phyloP scores from a whole-genome alignment of 2,888 invertebrate species.

The Encarsia formosa region DNA sequence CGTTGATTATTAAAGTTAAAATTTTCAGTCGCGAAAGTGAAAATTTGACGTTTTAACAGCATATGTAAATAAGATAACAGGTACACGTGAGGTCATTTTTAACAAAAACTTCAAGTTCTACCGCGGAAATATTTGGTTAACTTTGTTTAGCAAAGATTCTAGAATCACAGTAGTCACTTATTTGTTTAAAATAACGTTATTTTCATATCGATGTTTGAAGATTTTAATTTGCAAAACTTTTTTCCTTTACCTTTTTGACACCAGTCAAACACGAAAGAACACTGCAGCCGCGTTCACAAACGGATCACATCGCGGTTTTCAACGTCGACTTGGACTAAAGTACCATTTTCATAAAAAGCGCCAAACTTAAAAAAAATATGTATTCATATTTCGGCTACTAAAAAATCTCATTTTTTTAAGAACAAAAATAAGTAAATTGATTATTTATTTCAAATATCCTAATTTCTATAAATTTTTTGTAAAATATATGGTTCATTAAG shows the following conservation, averaged over 20 bases:
- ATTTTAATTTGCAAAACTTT: conserved; percentile 33
- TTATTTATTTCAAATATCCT: no score
- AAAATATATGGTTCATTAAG: no score
- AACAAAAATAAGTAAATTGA: no score
- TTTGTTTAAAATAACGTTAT: conserved; percentile 1
- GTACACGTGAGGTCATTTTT: conserved; percentile 6
- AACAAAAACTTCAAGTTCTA: neutral
- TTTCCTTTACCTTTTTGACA: conserved; percentile 37
- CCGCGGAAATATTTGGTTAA: conserved; percentile 11
- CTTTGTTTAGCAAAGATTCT: neutral
- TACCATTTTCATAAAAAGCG: no score
- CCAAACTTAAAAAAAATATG: no score
- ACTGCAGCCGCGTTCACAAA: conserved; percentile 9
- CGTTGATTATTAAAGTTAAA: no score
- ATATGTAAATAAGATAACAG: conserved; percentile 18
- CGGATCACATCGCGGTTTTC: no score
- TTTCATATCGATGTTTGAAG: conserved; percentile 37
- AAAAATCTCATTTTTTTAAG: no score
- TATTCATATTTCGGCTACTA: no score
- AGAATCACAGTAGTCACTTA: neutral
- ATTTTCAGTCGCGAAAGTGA: neutral
- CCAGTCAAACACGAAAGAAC: conserved; percentile 36
- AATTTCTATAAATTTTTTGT: no score
- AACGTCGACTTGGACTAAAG: no score
- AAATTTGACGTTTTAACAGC: neutral